Conservation (phyloP, 2,888 invertebrate species). For the Griposia aprilina region DNA sequence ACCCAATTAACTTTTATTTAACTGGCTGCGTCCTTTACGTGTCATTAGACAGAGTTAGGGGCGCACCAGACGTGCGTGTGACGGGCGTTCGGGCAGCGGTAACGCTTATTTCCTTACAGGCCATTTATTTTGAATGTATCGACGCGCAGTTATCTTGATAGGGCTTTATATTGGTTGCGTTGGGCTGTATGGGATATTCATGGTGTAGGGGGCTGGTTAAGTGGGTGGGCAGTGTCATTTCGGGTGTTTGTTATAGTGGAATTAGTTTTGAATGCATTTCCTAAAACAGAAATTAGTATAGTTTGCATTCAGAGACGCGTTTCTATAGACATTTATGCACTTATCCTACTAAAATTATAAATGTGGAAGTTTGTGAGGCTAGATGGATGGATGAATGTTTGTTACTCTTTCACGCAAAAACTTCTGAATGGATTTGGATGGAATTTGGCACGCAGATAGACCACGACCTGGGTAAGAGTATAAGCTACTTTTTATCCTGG, state of each 20-base stretch:
- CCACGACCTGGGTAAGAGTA: too few species aligned
- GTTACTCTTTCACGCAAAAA: too few species aligned
- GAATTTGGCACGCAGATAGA: too few species aligned
- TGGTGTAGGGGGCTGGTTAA: not conserved
- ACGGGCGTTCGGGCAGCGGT: constrained; percentile 45
- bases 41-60: constrained; percentile 47
- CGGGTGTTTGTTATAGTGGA: not conserved
- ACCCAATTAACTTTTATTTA: constrained; percentile 62
- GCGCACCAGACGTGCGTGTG: constrained; percentile 47
- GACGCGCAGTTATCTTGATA: constrained; percentile 54
- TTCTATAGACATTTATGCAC: too few species aligned
- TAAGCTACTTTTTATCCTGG: too few species aligned
- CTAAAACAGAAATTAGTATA: not conserved
- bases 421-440: too few species aligned
- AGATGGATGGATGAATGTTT: too few species aligned
- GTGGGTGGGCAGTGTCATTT: not conserved
- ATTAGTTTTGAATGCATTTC: not conserved
- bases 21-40: constrained; percentile 48
- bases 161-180: constrained; percentile 25
- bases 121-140: constrained; percentile 59
- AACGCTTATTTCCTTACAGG: constrained; percentile 47
- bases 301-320: not conserved
- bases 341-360: too few species aligned
- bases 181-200: constrained; percentile 25
- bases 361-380: too few species aligned